Base-by-base conservation (phyloP, 2,797 vertebrate genomes). In the Megaceryle alcyon region DNA sequence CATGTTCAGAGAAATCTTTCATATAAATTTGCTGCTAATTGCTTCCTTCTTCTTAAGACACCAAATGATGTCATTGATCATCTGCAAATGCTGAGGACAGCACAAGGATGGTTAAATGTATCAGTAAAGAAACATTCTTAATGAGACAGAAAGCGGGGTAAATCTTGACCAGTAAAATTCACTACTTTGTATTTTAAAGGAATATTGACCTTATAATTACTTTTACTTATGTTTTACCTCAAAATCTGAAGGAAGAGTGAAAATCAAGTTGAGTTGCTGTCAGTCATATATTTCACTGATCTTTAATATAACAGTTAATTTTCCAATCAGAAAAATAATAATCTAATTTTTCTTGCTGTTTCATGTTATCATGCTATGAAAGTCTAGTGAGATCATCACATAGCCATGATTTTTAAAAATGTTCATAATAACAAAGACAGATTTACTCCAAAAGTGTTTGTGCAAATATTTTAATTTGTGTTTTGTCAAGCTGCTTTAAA, bases 401-500 rank as follows among this genome's bases (percentile, higher is more conserved):
- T 8, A 61, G 18, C 35, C 69, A 25, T 11, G 2, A 44, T 85
- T 29, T 53, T 53, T 17, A 51, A 69, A 80, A 92, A 64, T 77
- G 31, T 69, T 90, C 26, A 6, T 57, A 95, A 86, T 60, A 84
- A 86, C 39, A 37, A 63, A 92, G 69, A 49, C 69, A 82, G 86
- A 88, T 97, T 97, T 97, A 90, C 68, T 96, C 81, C 48, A 53
- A 76, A 96, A 97, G 35, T 75, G 92, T 95, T 92, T 83, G 80
- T 84, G 96, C 94, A 96, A 97, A 96, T 95, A 94, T 97, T 97
- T 98, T 94, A 97, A 98, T 97, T 98, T 96, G 90, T 87, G 86
- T 98, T 98, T 98, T 94, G 96, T 96, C 96, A 97, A 97, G 95
- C 97, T 98, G 97, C 88, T 97, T 97, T 97, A 93, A 95, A 97